Evolutionary conservation across 2,888 invertebrate species (phyloP), one percentile per base, ranked within the genome.

Genomic region (Helobdella robusta): DNA sequence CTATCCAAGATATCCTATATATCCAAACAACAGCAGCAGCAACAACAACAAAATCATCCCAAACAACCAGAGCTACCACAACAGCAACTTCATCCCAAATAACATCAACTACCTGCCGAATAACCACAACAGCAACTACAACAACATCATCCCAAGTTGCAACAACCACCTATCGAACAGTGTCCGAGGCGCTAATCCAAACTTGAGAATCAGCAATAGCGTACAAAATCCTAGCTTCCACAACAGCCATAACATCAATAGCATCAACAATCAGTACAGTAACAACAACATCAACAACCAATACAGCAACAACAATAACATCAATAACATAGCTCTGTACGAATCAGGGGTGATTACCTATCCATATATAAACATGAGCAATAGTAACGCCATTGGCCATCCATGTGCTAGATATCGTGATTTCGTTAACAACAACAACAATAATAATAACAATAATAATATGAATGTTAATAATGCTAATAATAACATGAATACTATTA

Each of bases 401-500:
- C n/a, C n/a, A n/a, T n/a, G n/a, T n/a, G n/a, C n/a, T n/a, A n/a
- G n/a, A n/a, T n/a, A n/a, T n/a, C n/a, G n/a, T n/a, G n/a, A 11
- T 50, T 6, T n/a, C 20, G 11, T 50, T 6, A 50, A 50, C 23
- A 6, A 50, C n/a, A 8, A 8, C 6, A 25, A 25, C 5, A 54
- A 25, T 5, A 54, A 54, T 25, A 4, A 20, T 25, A 6, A 6
- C 30, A 54, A 54, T 54, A 20, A 54, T 54, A 54, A 54, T 25
- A 54, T 30, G 28, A 54, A 54, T 54, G 18, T 30, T 28, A 54
- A 54, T 25, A 54, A 54, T 54, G n/a, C n/a, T 23, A 54, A 20
- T 28, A n/a, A 23, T 25, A 54, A 54, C n/a, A 5, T 54, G 4
- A 6, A 15, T 25, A 25, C 8, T 6, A 54, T 4, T 54, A 5